Base-by-base conservation (phyloP, 2,797 vertebrate genomes). In the Echeneis naucrates region DNA sequence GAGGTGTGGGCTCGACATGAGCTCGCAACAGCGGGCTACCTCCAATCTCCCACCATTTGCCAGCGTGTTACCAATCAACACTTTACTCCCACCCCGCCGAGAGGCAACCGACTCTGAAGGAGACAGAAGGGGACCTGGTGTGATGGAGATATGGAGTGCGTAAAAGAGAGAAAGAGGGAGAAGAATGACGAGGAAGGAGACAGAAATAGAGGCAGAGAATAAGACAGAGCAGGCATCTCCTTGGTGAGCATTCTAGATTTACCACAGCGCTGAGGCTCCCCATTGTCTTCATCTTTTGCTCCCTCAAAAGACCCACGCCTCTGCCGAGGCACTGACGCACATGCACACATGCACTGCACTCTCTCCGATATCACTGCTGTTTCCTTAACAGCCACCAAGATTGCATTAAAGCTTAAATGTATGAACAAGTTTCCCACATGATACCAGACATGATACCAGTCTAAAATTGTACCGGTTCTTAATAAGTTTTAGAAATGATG, bases 41-140 rank as follows among this genome's bases (percentile, higher is more conserved):
- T 86, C 79, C 89, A 68, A 48, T 81, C 89, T 85, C 87, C 86
- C n/a, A 72, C 88, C 83, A 89, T 92, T 86, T 88, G 78, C 82
- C 91, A 92, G 91, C 88, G 71, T 74, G 91, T 79, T 76, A 83
- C 90, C 90, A 94, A 94, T 95, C 92, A 93, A 92, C 93, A 89
- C 90, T 90, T 88, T 71, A 89, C 87, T 78, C 68, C 75, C 82
- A 57, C 78, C 85, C 89, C 8, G 62, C 80, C 8, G 84, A 75
- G 88, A 87, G 67, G 83, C 81, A 77, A 82, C 71, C 4, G 60
- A 82, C 84, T 90, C 89, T 83, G 85, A 82, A 87, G 78, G 80
- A 87, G 84, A 83, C 78, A 87, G 84, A 78, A 80, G 75, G 77
- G 78, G 68, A 84, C 72, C 75, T 45, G 58, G 80, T 66, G 79